Base-by-base conservation (phyloP, 2,113 vertebrate species). In the Danio rerio region DNA sequence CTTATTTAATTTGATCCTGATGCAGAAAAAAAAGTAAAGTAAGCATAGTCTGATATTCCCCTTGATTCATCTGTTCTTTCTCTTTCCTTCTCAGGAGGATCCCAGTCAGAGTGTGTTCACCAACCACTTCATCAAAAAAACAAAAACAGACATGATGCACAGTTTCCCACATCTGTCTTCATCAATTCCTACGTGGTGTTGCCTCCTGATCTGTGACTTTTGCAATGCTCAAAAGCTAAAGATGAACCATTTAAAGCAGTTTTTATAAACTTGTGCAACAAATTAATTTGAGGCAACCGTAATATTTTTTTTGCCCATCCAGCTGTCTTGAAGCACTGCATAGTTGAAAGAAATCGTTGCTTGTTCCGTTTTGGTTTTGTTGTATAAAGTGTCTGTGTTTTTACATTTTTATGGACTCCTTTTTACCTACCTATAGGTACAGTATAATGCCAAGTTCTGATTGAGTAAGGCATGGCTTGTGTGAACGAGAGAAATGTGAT, bases 91-190 rank as follows among this genome's bases (percentile, higher is more conserved):
- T 65, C 49, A 79, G 77, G 77, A 68, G 52, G 31, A 47, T 68
- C 62, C 31, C 45, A 63, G 13, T 21, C 13, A 47, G 45, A 78
- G 18, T 50, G 10, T 9, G 40, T 78, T 16, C 59, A 31, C 49
- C 76, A 66, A 45, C 49, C 47, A 55, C 47, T 53, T 65, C 59
- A 56, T 56, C 56, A 59, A 59, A 59, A 59, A 20, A 50, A 42
- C 55, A 59, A 72, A 31, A 18, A 49, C 49, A 13, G 76, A 78
- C 16, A 40, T 78, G 40, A 40, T 63, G 63, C 43, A 50, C 58
- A 63, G 31, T 66, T 68, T 79, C 75, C 45, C 75, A 77, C 56
- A 49, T 18, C 40, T 76, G 56, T 77, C 43, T 77, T 77, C 75
- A 77, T 77, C 59, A 50, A 77, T 77, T 77, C 75, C 75, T 53